Evolutionary conservation across 2,113 vertebrate species (phyloP).

Genomic region (Protobothrops mucrosquamatus): DNA sequence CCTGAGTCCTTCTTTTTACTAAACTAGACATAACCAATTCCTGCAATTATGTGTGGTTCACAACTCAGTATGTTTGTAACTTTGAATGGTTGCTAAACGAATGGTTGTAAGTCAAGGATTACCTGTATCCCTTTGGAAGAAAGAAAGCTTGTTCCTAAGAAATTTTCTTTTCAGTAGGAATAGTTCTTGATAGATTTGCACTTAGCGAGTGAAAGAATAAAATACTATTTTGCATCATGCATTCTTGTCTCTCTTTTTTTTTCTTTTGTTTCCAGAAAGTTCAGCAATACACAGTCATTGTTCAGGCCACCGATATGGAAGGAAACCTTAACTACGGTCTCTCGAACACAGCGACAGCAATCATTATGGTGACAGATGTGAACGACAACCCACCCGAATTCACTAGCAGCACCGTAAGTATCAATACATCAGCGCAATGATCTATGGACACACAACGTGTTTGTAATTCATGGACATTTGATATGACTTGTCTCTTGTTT

Average conservation of each 20-base stretch:
- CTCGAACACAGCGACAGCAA: constrained; percentile 94
- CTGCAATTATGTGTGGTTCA: background rate
- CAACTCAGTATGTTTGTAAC: background rate
- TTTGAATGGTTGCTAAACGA: background rate
- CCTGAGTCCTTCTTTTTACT: background rate
- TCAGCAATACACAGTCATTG: constrained; percentile 91
- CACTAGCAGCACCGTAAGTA: constrained; percentile 87
- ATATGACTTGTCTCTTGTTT: background rate
- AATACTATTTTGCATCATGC: background rate
- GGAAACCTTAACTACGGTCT: constrained; percentile 95
- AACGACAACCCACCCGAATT: constrained; percentile 96
- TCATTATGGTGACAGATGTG: constrained; percentile 91
- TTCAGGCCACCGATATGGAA: constrained; percentile 98
- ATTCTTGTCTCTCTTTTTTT: background rate
- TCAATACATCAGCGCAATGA: background rate
- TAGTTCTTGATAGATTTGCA: background rate
- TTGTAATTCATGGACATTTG: background rate
- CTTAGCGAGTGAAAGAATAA: background rate
- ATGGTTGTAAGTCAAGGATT: background rate
- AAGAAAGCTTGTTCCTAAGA: background rate
- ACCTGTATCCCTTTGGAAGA: background rate
- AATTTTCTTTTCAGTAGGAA: background rate
- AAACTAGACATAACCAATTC: background rate
- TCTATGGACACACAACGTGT: background rate
- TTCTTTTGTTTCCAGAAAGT: constrained; percentile 80